Percentiles rank a stretch among this genome's conserved stretches.
phyloP scores from a whole-genome alignment of 1,140 invertebrate genomes.

The Drosophila miranda region DNA sequence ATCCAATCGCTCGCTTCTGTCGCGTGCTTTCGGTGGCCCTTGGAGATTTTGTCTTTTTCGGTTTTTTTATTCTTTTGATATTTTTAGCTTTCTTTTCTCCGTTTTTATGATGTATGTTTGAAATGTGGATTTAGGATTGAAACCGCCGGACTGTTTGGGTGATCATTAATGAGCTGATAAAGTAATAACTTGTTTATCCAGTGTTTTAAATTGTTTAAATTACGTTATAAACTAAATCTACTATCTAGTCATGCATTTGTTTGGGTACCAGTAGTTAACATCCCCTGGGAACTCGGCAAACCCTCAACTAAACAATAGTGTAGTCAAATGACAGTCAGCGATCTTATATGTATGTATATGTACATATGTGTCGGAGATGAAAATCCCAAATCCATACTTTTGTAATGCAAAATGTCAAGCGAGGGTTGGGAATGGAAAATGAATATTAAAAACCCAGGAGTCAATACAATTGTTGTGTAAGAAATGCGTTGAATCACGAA shows the following conservation, averaged over 20 bases:
- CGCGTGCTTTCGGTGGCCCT: constrained; percentile 47
- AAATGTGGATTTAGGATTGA: constrained; percentile 36
- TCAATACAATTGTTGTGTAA: constrained; percentile 28
- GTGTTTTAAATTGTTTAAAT: too few species aligned
- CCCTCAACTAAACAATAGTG: constrained; percentile 14
- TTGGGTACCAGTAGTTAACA: constrained; percentile 6
- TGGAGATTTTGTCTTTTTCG: constrained; percentile 12
- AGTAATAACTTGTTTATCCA: too few species aligned
- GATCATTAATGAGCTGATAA: too few species aligned
- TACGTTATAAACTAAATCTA: too few species aligned
- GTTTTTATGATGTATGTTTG: constrained; percentile 42
- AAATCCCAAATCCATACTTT: constrained; percentile 21
- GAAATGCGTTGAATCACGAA: constrained; percentile 47
- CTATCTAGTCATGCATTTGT: not conserved
- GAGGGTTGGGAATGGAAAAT: not conserved
- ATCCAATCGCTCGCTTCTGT: constrained; percentile 34
- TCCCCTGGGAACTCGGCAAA: constrained; percentile 32
- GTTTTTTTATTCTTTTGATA: constrained; percentile 42
- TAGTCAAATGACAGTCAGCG: constrained; percentile 50
- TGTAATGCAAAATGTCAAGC: constrained; percentile 12
- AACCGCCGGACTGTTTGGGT: not conserved
- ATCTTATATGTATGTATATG: constrained; percentile 34
- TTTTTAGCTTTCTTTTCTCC: constrained; percentile 58
- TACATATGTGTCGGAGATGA: constrained; percentile 18
- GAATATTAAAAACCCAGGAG: not conserved